phyloP scores from a whole-genome alignment of 2,888 invertebrate genomes.

The Philonicus albiceps region DNA sequence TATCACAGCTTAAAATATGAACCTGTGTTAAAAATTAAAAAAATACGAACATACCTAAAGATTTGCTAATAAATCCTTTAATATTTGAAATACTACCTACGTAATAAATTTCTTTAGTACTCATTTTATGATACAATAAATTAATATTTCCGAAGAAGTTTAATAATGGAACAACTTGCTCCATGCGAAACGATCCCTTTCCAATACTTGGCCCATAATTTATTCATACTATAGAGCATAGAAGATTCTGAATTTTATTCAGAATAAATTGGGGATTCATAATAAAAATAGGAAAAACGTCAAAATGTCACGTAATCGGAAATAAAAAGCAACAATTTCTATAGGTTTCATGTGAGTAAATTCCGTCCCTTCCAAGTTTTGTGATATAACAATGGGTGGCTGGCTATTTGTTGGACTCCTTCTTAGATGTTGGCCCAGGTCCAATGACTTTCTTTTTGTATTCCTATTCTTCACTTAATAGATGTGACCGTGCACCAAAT shows the following conservation, averaged over 20 bases:
- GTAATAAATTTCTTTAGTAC: neutral
- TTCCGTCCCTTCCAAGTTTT: neutral
- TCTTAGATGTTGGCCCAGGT: neutral
- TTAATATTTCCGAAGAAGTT: neutral
- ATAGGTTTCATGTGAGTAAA: neutral
- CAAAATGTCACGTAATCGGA: constrained; percentile 1
- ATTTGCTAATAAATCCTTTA: too few relatives aligned
- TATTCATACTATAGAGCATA: neutral
- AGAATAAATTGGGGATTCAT: neutral
- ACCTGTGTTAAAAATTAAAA: too few relatives aligned
- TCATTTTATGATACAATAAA: neutral
- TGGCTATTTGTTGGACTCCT: neutral
- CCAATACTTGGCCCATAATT: neutral
- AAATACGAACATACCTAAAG: too few relatives aligned
- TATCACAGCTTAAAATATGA: too few relatives aligned
- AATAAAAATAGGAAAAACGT: neutral
- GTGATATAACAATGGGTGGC: neutral
- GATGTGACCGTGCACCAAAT: neutral
- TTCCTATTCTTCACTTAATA: neutral
- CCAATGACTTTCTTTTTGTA: neutral
- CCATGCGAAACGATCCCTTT: neutral
- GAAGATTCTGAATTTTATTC: neutral
- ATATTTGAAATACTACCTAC: neutral
- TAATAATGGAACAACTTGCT: neutral
- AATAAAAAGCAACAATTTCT: constrained; percentile 16